These are phyloP conservation scores for Portunus trituberculatus DNA, from an alignment of 1,140 invertebrate genomes.

Conservation along the genomic window DNA sequence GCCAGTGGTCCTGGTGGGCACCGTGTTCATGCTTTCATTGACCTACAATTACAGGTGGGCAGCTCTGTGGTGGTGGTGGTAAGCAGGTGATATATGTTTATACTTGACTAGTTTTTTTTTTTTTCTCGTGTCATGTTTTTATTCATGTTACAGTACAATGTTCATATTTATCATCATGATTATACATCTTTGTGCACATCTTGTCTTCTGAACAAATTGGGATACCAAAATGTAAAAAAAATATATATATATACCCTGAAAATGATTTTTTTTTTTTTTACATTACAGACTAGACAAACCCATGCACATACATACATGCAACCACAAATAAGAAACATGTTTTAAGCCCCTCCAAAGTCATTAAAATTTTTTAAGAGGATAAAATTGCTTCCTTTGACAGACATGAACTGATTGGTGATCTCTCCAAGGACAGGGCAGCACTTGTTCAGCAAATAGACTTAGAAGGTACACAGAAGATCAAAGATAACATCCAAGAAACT, in stretches of 20 bases:
- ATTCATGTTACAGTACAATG: too few species aligned
- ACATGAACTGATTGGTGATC: constrained; percentile 64
- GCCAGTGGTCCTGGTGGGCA: not conserved
- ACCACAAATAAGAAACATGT: too few species aligned
- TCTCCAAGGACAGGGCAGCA: constrained; percentile 54
- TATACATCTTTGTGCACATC: too few species aligned
- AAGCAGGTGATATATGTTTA: not conserved
- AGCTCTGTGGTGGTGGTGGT: not conserved
- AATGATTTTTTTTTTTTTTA: too few species aligned
- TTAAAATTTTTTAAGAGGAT: too few species aligned
- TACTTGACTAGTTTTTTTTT: not conserved
- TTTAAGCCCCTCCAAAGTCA: too few species aligned
- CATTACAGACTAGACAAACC: too few species aligned
- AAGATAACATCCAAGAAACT: constrained; percentile 60
- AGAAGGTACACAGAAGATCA: constrained; percentile 55
- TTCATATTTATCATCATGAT: too few species aligned
- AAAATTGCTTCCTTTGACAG: not conserved
- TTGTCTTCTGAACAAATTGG: too few species aligned
- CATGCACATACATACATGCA: not conserved
- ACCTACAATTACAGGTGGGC: constrained; percentile 37
- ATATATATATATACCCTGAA: too few species aligned
- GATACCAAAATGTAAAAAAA: too few species aligned
- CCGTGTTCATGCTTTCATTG: constrained; percentile 33
- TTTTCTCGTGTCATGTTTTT: too few species aligned
- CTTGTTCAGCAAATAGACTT: constrained; percentile 53